Conservation (phyloP, 2,888 invertebrate species). For the Perizoma affinitatum region DNA sequence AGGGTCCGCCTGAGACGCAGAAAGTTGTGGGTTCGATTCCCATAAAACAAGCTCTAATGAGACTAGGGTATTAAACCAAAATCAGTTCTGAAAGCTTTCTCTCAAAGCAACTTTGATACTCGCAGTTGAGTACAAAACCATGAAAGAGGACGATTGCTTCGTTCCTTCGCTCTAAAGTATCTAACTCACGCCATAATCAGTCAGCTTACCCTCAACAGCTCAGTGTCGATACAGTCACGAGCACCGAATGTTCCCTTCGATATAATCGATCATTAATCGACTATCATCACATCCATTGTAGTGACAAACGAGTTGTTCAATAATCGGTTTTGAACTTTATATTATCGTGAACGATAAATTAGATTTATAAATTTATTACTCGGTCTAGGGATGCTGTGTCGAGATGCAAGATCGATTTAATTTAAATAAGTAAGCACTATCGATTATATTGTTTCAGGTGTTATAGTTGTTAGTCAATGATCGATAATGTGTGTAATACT, state of each 20-base stretch:
- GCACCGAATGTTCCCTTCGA: constrained; percentile 42
- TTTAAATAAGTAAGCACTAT: constrained; percentile 60
- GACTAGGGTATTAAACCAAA: no score
- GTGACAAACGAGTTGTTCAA: constrained; percentile 49
- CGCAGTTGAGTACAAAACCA: no score
- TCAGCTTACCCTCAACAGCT: constrained; percentile 40
- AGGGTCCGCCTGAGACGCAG: no score
- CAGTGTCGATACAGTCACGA: constrained; percentile 63
- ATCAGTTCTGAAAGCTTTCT: no score
- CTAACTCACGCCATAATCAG: constrained; percentile 27
- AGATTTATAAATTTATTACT: constrained; percentile 11
- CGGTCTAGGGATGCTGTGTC: constrained; percentile 23
- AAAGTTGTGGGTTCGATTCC: no score
- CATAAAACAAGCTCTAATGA: no score
- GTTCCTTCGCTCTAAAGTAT: not conserved
- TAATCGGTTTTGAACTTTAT: constrained; percentile 38
- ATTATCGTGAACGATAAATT: constrained; percentile 21
- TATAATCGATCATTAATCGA: constrained; percentile 57
- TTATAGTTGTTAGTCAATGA: constrained; percentile 47
- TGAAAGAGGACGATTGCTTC: no score
- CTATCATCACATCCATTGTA: constrained; percentile 51
- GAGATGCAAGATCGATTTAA: constrained; percentile 57
- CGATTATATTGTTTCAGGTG: constrained; percentile 52
- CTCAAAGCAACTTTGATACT: no score
- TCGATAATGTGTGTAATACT: not conserved